Percentiles rank a stretch among this genome's conserved stretches.
phyloP scores from a whole-genome alignment of 2,888 invertebrate species.

The Nysson spinosus region DNA sequence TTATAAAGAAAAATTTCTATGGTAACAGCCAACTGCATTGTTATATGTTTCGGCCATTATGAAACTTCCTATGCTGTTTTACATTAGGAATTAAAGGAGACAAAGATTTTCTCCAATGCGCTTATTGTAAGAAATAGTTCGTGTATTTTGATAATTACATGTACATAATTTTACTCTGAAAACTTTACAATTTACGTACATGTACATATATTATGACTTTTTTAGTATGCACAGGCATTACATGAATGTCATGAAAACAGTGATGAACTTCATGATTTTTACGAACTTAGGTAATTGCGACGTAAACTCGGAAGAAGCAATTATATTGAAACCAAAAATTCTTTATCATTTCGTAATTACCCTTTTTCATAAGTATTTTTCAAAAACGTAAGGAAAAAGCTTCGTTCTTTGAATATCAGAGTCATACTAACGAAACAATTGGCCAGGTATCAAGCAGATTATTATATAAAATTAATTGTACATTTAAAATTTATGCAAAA shows the following conservation, averaged over 20 bases:
- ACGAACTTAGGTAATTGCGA: neutral
- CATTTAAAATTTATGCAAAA: too few relatives aligned
- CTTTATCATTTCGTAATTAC: too few relatives aligned
- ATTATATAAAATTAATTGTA: too few relatives aligned
- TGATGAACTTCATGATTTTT: conserved; percentile 20
- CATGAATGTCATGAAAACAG: conserved; percentile 12
- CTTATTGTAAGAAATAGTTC: conserved; percentile 24
- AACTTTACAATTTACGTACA: conserved; percentile 19
- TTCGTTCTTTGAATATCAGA: too few relatives aligned
- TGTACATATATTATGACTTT: conserved; percentile 28
- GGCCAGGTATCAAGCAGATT: too few relatives aligned
- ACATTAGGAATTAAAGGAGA: conserved; percentile 1
- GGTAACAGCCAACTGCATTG: neutral
- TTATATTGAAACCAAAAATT: too few relatives aligned
- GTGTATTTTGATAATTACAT: conserved; percentile 37
- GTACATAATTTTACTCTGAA: conserved; percentile 29
- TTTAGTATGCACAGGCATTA: conserved; percentile 17
- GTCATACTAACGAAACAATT: too few relatives aligned
- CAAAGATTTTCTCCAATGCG: neutral
- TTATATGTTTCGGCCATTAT: neutral
- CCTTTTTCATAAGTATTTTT: too few relatives aligned
- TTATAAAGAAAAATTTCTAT: neutral
- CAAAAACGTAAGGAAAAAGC: too few relatives aligned
- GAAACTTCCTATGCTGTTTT: neutral
- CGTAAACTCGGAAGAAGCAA: too few relatives aligned